Evolutionary conservation across 2,797 vertebrate species (phyloP).

Genomic region (Pitangus sulphuratus): DNA sequence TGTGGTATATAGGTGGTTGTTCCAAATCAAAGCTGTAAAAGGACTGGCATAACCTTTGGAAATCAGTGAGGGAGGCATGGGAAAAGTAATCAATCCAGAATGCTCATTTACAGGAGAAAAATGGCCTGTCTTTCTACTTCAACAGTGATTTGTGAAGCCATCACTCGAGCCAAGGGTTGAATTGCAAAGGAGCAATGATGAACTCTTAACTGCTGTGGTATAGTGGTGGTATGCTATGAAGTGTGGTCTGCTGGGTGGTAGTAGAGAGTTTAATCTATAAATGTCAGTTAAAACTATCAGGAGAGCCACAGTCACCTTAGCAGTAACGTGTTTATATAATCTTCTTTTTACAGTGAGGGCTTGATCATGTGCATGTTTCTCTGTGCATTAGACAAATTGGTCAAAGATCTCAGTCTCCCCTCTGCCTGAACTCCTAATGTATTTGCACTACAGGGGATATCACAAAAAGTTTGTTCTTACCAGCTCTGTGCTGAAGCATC

Average conservation of each 20-base stretch:
- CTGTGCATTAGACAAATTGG: not conserved
- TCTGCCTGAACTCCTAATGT: not conserved
- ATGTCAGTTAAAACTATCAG: not conserved
- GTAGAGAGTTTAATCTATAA: not conserved
- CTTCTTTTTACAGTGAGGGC: not conserved
- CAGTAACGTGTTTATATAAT: not conserved
- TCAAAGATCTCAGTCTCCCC: not conserved
- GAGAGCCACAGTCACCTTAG: not conserved
- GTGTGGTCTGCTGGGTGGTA: not conserved
- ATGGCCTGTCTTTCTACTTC: not conserved
- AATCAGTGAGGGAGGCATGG: not conserved
- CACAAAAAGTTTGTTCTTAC: not conserved
- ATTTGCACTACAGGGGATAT: not conserved
- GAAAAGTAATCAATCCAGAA: not conserved
- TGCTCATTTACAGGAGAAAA: not conserved
- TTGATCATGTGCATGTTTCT: not conserved
- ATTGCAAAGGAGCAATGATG: not conserved
- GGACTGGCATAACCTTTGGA: not conserved
- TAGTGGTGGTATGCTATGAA: not conserved
- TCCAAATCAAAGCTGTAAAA: constrained; percentile 8
- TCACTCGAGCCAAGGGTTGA: not conserved
- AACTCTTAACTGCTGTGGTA: not conserved
- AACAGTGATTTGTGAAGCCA: not conserved
- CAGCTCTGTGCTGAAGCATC: not conserved
- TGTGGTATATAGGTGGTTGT: accelerated